These are phyloP conservation scores for Oceanodroma tethys DNA, from an alignment of 2,113 vertebrate species.

Conservation along the genomic window DNA sequence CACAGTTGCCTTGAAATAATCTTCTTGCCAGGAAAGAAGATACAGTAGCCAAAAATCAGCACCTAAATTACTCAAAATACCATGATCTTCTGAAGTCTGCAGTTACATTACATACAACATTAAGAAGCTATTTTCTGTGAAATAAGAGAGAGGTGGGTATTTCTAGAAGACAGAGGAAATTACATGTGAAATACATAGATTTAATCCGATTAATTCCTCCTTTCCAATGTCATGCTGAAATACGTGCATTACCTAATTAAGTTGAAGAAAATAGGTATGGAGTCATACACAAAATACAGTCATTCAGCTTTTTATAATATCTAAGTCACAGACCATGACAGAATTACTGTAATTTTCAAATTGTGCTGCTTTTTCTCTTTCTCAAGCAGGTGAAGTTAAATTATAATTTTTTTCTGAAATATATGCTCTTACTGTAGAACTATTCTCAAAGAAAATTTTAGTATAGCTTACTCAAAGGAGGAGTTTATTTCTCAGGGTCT, in stretches of 20 bases:
- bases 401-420: neutral
- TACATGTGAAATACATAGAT: neutral
- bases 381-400: neutral
- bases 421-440: neutral
- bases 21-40: neutral
- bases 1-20: neutral
- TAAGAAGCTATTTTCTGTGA: neutral
- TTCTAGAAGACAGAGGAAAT: neutral
- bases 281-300: neutral
- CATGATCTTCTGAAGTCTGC: neutral
- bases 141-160: neutral
- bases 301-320: neutral
- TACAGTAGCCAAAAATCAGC: neutral
- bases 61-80: neutral
- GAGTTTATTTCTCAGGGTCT: neutral
- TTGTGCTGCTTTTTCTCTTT: neutral
- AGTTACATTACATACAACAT: neutral
- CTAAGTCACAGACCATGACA: neutral
- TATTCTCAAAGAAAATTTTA: neutral
- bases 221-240: neutral
- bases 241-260: neutral
- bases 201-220: neutral
- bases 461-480: neutral
- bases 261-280: neutral
- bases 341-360: constrained; percentile 23